A percentile compares a stretch with the other conserved stretches of the same genome.
Conservation (phyloP, 2,797 vertebrate species). For the Helicolenus hilgendorfi region DNA sequence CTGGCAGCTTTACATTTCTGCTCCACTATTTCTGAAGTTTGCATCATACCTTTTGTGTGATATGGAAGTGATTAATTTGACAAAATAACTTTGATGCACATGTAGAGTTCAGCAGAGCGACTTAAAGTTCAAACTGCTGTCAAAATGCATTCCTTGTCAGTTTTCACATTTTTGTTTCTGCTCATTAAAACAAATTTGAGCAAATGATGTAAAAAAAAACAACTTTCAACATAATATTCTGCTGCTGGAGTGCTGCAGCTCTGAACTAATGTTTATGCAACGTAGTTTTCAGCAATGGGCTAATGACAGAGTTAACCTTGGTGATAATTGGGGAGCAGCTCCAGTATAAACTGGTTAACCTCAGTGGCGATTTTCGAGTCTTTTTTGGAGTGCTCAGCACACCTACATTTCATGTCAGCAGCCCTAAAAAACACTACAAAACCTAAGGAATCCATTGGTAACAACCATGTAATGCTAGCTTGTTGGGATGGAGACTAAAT, state of each 20-base stretch:
- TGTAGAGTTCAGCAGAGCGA: slow-evolving; percentile 45
- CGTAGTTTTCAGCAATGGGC: neutral
- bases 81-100: slow-evolving; percentile 52
- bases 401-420: too few relatives aligned
- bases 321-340: neutral
- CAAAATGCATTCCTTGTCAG: slow-evolving; percentile 16
- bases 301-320: slow-evolving; percentile 12
- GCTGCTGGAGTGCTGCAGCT: neutral
- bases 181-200: slow-evolving; percentile 46
- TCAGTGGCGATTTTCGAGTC: too few relatives aligned
- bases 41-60: slow-evolving; percentile 63
- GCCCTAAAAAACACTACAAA: too few relatives aligned
- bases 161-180: slow-evolving; percentile 8
- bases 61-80: slow-evolving; percentile 53
- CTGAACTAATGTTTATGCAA: slow-evolving; percentile 7
- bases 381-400: too few relatives aligned
- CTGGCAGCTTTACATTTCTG: slow-evolving; percentile 8
- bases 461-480: too few relatives aligned
- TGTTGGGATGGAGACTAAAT: too few relatives aligned
- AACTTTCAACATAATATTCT: slow-evolving; percentile 1
- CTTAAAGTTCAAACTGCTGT: slow-evolving; percentile 50
- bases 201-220: neutral
- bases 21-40: slow-evolving; percentile 64
- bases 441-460: too few relatives aligned
- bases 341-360: neutral